These are phyloP conservation scores for Crocuta crocuta DNA, from an alignment of 2,113 vertebrate genomes.

Conservation along the genomic window DNA sequence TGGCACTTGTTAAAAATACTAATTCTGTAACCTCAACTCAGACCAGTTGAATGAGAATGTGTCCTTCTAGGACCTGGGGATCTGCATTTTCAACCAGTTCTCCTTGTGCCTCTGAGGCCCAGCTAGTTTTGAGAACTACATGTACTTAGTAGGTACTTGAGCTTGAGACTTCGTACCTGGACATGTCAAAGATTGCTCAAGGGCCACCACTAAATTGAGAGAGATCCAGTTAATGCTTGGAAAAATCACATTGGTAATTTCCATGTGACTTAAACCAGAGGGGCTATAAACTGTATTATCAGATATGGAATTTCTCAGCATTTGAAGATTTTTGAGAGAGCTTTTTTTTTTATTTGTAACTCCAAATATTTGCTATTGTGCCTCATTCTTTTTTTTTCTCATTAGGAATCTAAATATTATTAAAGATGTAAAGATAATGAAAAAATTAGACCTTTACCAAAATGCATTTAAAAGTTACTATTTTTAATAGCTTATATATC, in stretches of 20 bases:
- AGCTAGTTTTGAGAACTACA: neutral
- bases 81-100: neutral
- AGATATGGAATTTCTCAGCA: neutral
- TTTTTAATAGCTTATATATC: constrained; percentile 21
- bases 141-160: neutral
- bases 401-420: neutral
- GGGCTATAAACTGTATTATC: neutral
- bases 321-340: neutral
- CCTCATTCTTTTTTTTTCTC: neutral
- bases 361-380: neutral
- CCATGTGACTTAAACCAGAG: neutral
- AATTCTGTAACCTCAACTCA: neutral
- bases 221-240: neutral
- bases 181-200: neutral
- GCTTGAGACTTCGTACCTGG: neutral
- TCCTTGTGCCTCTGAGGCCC: neutral
- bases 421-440: constrained; percentile 19
- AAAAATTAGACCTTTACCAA: constrained; percentile 54
- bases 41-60: neutral
- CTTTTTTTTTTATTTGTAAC: neutral
- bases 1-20: neutral
- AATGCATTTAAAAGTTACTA: constrained; percentile 3
- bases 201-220: neutral
- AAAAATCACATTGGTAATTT: neutral
- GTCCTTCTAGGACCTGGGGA: neutral